Percentiles rank a stretch among this genome's conserved stretches.
Conservation (phyloP, 2,113 vertebrate species). For the Lathamus discolor region DNA sequence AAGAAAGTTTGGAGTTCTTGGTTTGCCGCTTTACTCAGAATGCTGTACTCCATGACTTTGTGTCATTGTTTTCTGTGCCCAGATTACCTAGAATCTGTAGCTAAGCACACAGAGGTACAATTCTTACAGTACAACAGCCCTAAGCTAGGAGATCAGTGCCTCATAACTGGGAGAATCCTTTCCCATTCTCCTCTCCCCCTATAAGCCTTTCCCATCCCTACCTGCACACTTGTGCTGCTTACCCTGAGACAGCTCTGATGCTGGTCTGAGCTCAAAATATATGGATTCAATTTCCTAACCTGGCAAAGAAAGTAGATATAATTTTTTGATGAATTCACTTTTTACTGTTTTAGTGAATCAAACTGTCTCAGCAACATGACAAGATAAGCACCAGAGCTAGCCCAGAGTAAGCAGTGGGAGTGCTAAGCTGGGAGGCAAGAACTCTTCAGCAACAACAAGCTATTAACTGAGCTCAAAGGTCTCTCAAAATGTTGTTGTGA, state of each 20-base stretch:
- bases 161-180: not conserved
- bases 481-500: not conserved
- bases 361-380: constrained; percentile 15
- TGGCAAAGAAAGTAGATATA: constrained; percentile 24
- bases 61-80: not conserved
- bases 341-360: not conserved
- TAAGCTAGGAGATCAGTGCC: not conserved
- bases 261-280: constrained; percentile 39
- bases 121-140: not conserved
- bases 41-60: not conserved
- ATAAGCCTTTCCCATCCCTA: not conserved
- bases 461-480: not conserved
- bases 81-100: not conserved
- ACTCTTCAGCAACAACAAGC: not conserved
- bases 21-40: not conserved
- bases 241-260: constrained; percentile 52
- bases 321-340: constrained; percentile 24
- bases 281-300: constrained; percentile 44
- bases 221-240: not conserved
- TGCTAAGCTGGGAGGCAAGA: not conserved
- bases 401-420: constrained; percentile 44
- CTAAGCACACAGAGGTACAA: not conserved
- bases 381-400: constrained; percentile 56
- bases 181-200: not conserved
- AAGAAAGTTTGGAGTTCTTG: not conserved